Evolutionary conservation across 2,888 invertebrate species (phyloP).

Genomic region (Lobophora halterata): DNA sequence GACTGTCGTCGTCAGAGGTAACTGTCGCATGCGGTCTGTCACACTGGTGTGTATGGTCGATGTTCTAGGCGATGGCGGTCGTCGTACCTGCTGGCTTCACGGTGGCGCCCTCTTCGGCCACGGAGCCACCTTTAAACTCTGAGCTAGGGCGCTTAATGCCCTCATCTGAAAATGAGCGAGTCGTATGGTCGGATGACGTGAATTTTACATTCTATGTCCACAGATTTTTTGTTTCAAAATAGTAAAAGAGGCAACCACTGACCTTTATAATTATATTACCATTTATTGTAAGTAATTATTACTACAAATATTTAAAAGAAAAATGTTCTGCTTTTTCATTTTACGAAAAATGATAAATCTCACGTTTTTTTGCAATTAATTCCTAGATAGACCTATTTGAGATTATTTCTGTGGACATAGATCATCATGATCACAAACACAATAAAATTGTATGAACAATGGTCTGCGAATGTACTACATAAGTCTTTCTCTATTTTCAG

Average conservation of each 20-base stretch:
- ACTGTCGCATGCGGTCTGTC: slow-evolving; percentile 70
- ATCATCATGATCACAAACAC: slow-evolving; percentile 37
- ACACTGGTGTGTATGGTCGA: slow-evolving; percentile 71
- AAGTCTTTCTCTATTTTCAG: slow-evolving; percentile 10
- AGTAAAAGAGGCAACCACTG: slow-evolving; percentile 4
- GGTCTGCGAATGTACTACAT: slow-evolving; percentile 15
- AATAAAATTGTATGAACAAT: slow-evolving; percentile 28
- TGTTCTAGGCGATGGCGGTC: slow-evolving; percentile 71
- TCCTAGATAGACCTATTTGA: too few species aligned
- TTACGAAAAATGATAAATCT: too few species aligned
- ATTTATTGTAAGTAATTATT: background rate
- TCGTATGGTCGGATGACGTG: slow-evolving; percentile 72
- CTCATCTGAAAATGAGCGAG: slow-evolving; percentile 84
- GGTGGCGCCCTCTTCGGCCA: slow-evolving; percentile 68
- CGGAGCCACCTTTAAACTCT: slow-evolving; percentile 87
- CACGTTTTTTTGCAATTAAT: too few species aligned
- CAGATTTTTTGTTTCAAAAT: slow-evolving; percentile 22
- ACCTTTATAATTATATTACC: background rate
- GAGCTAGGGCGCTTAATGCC: slow-evolving; percentile 92
- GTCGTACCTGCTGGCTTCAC: slow-evolving; percentile 75
- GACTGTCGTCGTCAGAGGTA: slow-evolving; percentile 51
- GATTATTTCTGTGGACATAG: slow-evolving; percentile 20
- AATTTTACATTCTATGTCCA: slow-evolving; percentile 63
- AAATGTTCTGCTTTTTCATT: too few species aligned
- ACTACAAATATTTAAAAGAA: background rate